Evolutionary conservation across 2,797 vertebrate genomes (phyloP).

Genomic region (Liparis tanakae): DNA sequence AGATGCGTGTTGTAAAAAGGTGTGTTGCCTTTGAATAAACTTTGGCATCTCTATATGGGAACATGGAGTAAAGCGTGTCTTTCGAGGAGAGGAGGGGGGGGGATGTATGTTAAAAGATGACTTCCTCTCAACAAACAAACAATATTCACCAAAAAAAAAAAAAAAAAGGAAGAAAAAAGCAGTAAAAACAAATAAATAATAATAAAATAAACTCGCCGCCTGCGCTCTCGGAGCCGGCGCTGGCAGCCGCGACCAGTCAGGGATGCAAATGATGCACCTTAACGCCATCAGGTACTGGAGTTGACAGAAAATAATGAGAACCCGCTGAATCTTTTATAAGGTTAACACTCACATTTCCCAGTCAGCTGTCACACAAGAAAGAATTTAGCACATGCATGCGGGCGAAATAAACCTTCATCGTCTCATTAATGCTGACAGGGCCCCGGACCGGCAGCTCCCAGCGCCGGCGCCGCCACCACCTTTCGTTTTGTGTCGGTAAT

Average conservation of each 20-base stretch:
- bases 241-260: conserved; percentile 82
- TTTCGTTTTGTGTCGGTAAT: conserved; percentile 99
- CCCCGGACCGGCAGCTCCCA: conserved; percentile 86
- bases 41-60: conserved; percentile 84
- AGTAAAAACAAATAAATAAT: conserved; percentile 6
- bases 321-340: conserved; percentile 99
- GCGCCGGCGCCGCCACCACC: conserved; percentile 86
- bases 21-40: conserved; percentile 82
- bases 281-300: conserved; percentile 92
- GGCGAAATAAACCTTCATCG: conserved; percentile 96
- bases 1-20: conserved; percentile 76
- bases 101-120: conserved; percentile 74
- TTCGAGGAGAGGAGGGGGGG: conserved; percentile 28
- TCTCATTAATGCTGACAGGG: conserved; percentile 99
- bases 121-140: conserved; percentile 80
- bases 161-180: background rate
- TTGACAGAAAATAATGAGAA: conserved; percentile 99
- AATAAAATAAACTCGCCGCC: too few species aligned
- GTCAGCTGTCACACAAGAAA: conserved; percentile 99
- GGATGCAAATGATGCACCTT: conserved; percentile 94
- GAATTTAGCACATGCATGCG: conserved; percentile 94
- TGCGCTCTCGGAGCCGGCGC: conserved; percentile 57
- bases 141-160: conserved; percentile 39
- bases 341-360: conserved; percentile 97
- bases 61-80: conserved; percentile 76